Base-by-base conservation (phyloP, 2,888 invertebrate species). In the Cosmorhoe ocellata region DNA sequence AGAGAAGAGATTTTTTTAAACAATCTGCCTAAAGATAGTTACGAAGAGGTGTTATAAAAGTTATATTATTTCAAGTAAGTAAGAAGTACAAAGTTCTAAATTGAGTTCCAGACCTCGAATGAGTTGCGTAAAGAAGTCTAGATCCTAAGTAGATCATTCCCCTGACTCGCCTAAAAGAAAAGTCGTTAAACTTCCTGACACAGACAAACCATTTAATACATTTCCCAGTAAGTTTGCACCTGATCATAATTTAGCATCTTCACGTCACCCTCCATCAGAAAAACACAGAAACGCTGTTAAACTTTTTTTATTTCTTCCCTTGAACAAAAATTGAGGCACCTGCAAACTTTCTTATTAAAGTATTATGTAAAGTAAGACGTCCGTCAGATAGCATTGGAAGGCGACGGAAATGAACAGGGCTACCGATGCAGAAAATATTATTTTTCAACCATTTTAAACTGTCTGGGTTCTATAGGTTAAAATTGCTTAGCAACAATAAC, bases 301-400 rank as follows among this genome's bases (percentile, higher is more conserved):
- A 74, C 71, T 77, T 66, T 68, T 69, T 70, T 28, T 43, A 46
- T 47, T 47, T 31, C 61, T 66, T 57, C 62, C 49, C 44, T 31
- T 58, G 60, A 54, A 46, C 65, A 66, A 66, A 68, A 72, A 76
- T 64, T 66, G 65, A 71, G 66, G 66, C 72, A 71, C 56, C 61
- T 59, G 59, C 63, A 69, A 83, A 85, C 80, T 85, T 84, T 76
- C 74, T 81, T 81, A 81, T 84, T 79, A 81, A 79, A 74, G 72
- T 74, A 74, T 77, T 76, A 76, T 69, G 75, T 73, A 77, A 78
- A 75, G 71, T 66, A 74, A 63, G 61, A 58, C 64, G 64, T 66
- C 67, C 70, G 59, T 69, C 71, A 72, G 72, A 69, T 73, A 73
- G 49, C 54, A 55, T 54, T 56, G 57, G 55, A 55, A 58, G 59